phyloP scores from a whole-genome alignment of 2,888 invertebrate species.

The Parascotia fuliginaria region DNA sequence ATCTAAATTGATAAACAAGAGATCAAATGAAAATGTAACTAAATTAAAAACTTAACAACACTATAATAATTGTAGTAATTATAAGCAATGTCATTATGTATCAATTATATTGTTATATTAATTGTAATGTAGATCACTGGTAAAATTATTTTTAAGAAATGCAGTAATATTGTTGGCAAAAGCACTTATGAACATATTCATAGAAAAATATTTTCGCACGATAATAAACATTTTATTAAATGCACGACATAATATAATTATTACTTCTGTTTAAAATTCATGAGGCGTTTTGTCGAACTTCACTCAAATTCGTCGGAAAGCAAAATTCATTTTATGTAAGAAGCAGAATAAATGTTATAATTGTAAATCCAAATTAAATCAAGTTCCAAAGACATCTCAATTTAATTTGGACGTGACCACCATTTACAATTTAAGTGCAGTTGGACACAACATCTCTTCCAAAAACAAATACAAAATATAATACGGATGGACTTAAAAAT shows the following conservation, averaged over 20 bases:
- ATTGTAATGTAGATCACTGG: conserved; percentile 39
- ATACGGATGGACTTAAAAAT: conserved; percentile 81
- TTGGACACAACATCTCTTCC: conserved; percentile 82
- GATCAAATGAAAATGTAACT: conserved; percentile 81
- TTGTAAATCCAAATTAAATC: conserved; percentile 57
- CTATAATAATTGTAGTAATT: conserved; percentile 50
- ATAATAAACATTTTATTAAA: conserved; percentile 33
- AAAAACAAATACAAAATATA: conserved; percentile 57
- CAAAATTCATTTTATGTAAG: conserved; percentile 62
- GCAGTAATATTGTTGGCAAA: conserved; percentile 36
- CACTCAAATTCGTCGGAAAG: conserved; percentile 78
- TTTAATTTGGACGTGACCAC: conserved; percentile 69
- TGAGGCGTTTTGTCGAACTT: conserved; percentile 82
- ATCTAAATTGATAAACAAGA: conserved; percentile 77
- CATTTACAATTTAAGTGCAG: conserved; percentile 84
- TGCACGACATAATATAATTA: conserved; percentile 35
- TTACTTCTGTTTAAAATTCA: conserved; percentile 18
- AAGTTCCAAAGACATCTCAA: conserved; percentile 45
- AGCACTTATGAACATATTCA: conserved; percentile 45
- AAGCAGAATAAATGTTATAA: conserved; percentile 62
- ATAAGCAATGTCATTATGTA: too few species aligned
- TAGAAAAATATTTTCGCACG: conserved; percentile 36
- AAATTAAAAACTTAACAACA: conserved; percentile 78
- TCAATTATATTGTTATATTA: conserved; percentile 26
- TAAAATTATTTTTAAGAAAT: conserved; percentile 32